Evolutionary conservation across 1,140 invertebrate species (phyloP), one percentile per base, ranked within the genome.

Genomic region (Chymomyza costata): DNA sequence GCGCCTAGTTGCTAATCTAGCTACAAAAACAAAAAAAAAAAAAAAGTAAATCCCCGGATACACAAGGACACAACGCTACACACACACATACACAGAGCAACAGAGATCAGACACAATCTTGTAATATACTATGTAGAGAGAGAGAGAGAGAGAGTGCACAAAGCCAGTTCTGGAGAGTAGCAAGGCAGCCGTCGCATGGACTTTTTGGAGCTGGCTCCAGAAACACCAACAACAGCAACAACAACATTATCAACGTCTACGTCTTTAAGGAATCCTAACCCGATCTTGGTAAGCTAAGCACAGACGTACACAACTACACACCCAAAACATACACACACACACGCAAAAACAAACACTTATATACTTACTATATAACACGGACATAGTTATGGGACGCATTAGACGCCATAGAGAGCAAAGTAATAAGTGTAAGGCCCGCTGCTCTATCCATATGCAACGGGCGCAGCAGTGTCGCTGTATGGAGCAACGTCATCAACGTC

Each of bases 131-230:
- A n/a, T n/a, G n/a, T 30, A 31, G 21, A 39, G 39, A 43, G 19
- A 41, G 39, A 43, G 5, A 34, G 31, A 34, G 10, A 31, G 28
- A 49, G 18, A 19, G 18, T 2, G 28, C 7, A 14, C 14, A n/a
- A 28, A 16, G 11, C 11, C 14, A 49, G 17, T n/a, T n/a, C n/a
- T n/a, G n/a, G n/a, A n/a, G n/a, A n/a, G n/a, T n/a, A n/a, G n/a
- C n/a, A n/a, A n/a, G n/a, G n/a, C n/a, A n/a, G n/a, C n/a, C n/a
- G n/a, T n/a, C n/a, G 34, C 8, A n/a, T 14, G 17, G 37, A 8
- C 32, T 51, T 60, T 49, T 14, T 49, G 57, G 43, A 60, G 57
- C 57, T 43, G 56, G 57, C 57, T 55, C 52, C 57, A 55, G 56
- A 30, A 53, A 53, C 35, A 19, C 13, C 39, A 43, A 8, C 14